Evolutionary conservation across 1,140 invertebrate species (phyloP), one percentile per base, ranked within the genome.

Genomic region (Oncopodura yosiiana): DNA sequence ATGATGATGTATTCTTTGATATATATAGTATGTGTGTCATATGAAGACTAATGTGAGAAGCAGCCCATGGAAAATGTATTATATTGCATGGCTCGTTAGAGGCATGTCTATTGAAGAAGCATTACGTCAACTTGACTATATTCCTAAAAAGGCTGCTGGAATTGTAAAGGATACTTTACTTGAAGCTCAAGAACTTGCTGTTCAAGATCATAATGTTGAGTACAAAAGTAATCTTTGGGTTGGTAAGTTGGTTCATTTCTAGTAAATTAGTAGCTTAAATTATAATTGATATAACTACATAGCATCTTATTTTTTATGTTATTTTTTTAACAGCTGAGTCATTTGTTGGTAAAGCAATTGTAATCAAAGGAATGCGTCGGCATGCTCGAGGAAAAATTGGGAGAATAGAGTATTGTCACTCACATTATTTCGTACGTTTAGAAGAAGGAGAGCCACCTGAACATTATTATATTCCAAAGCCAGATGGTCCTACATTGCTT

Each of bases 181-280:
- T 53, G 93, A 97, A 77, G 93, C 93, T 3, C 86, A 89, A 68
- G 77, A 86, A 65, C 69, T 89, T 57, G 94, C 93, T 41, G 81
- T 95, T 2, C 78, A 81, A 62, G 69, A 86, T 24, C 92, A 96
- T 67, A 87, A 94, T 78, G 89, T 97, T 27, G 93, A 97, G 74
- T 98, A 83, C 71, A 85, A 81, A 68, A 93, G 85, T 67, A 96
- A 96, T 75, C 75, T 98, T 39, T 98, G 93, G 93, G 82, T 97
- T 75, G 84, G 90, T 94, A 73, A 80, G 82, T 81, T 4, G 8
- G 11, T n/a, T 14, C 16, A 43, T 44, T 9, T 21, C 9, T 32
- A n/a, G n/a, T 46, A 24, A n/a, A n/a, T n/a, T n/a, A n/a, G n/a
- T n/a, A n/a, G n/a, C 24, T 53, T 18, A 16, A 6, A 19, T 23